Evolutionary conservation across 2,888 invertebrate species (phyloP).

Genomic region (Torymus tubicola): DNA sequence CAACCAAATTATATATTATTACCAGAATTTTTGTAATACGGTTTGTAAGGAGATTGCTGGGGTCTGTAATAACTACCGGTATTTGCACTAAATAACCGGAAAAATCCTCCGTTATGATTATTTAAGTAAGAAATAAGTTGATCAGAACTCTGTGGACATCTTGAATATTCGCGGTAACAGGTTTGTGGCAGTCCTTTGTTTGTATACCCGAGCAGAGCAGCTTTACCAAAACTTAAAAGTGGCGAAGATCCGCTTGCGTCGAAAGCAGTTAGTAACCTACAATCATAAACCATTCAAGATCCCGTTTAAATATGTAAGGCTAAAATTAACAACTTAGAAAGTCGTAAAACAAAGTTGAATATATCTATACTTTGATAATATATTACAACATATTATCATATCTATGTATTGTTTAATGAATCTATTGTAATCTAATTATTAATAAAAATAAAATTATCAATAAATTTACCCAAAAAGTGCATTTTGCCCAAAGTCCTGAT

Average conservation of each 20-base stretch:
- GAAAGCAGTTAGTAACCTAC: conserved; percentile 80
- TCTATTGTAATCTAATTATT: background rate
- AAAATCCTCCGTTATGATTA: conserved; percentile 91
- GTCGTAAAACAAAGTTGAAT: too few relatives aligned
- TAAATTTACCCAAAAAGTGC: conserved; percentile 79
- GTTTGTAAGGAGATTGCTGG: conserved; percentile 24
- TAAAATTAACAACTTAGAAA: too few relatives aligned
- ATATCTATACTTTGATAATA: too few relatives aligned
- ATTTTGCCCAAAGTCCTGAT: conserved; percentile 68
- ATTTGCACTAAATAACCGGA: conserved; percentile 45
- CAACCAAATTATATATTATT: background rate
- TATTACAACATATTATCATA: too few relatives aligned
- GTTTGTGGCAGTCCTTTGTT: conserved; percentile 80
- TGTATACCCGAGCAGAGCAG: conserved; percentile 85
- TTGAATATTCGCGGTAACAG: conserved; percentile 83
- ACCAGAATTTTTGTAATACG: conserved; percentile 35
- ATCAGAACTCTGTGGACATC: conserved; percentile 85
- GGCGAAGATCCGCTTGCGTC: conserved; percentile 79
- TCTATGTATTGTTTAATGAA: background rate
- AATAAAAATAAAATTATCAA: too few relatives aligned
- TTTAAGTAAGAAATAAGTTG: conserved; percentile 87
- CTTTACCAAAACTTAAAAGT: conserved; percentile 85
- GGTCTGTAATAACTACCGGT: conserved; percentile 32
- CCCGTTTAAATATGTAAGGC: too few relatives aligned
- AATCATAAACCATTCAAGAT: conserved; percentile 54